Percentiles rank a stretch among this genome's conserved stretches.
Evolutionary conservation across 1,140 invertebrate genomes (phyloP).

Genomic region (Argopecten irradians): DNA sequence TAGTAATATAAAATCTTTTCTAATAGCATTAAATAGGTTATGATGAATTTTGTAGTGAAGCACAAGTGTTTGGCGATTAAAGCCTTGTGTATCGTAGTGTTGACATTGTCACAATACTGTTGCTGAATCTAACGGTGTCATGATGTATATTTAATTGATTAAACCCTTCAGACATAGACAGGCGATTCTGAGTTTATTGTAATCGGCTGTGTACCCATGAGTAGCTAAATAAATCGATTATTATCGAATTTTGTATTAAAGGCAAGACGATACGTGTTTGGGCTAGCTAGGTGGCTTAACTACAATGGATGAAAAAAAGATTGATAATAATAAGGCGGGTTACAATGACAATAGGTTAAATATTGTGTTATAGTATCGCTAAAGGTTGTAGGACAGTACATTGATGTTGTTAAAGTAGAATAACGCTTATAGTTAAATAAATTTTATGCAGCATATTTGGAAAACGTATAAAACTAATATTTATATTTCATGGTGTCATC

Average conservation of each 20-base stretch:
- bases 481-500: too few species aligned
- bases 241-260: background rate
- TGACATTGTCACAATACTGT: background rate
- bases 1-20: too few species aligned
- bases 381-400: too few species aligned
- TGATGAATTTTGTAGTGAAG: background rate
- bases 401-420: too few species aligned
- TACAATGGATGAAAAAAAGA: background rate
- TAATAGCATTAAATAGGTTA: background rate
- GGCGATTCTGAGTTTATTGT: background rate
- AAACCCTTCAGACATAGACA: background rate
- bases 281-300: background rate
- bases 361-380: background rate
- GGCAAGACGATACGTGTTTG: background rate
- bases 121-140: background rate
- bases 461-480: too few species aligned
- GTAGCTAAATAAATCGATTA: background rate
- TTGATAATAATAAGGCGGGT: background rate
- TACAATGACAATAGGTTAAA: background rate
- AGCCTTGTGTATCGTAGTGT: background rate
- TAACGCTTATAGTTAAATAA: too few species aligned
- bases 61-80: background rate
- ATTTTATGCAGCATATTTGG: too few species aligned
- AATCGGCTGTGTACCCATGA: background rate
- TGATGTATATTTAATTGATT: slow-evolving; percentile 3